Conservation (phyloP, 2,113 vertebrate genomes). For the Lucifuga dentata region DNA sequence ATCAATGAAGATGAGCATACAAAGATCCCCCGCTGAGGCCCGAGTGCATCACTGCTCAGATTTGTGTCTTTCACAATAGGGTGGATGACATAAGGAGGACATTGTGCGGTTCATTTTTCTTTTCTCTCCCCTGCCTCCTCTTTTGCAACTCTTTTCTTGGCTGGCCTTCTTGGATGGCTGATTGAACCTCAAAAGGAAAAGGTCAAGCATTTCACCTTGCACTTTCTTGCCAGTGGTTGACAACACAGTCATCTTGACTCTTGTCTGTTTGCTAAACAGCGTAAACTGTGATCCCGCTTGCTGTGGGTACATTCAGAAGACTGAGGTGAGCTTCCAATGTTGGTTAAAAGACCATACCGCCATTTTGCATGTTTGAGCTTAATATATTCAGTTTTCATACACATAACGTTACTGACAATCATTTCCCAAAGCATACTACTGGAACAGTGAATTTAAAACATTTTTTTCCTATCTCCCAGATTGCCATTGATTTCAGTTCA, state of each 20-base stretch:
- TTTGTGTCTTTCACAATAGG: conserved; percentile 84
- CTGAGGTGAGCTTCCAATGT: too few relatives aligned
- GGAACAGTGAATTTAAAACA: too few relatives aligned
- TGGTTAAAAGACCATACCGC: too few relatives aligned
- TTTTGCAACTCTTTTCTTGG: conserved; percentile 64
- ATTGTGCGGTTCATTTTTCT: conserved; percentile 83
- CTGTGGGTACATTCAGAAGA: neutral
- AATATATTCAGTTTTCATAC: too few relatives aligned
- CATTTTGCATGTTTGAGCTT: too few relatives aligned
- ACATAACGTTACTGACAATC: too few relatives aligned
- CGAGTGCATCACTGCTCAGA: conserved; percentile 83
- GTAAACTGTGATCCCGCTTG: neutral
- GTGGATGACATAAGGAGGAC: conserved; percentile 83
- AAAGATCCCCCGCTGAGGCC: conserved; percentile 83
- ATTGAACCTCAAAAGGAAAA: conserved; percentile 82
- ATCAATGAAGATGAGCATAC: conserved; percentile 83
- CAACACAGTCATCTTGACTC: conserved; percentile 62
- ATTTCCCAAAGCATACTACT: too few relatives aligned
- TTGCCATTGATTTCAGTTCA: too few relatives aligned
- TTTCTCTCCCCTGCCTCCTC: conserved; percentile 52
- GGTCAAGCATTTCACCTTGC: conserved; percentile 83
- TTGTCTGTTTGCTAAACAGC: conserved; percentile 11
- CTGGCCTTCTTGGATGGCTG: conserved; percentile 78
- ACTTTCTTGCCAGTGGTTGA: conserved; percentile 65
- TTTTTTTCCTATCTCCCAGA: too few relatives aligned